Evolutionary conservation across 2,888 invertebrate genomes (phyloP), one percentile per base, ranked within the genome.

Genomic region (Pherbina coryleti): DNA sequence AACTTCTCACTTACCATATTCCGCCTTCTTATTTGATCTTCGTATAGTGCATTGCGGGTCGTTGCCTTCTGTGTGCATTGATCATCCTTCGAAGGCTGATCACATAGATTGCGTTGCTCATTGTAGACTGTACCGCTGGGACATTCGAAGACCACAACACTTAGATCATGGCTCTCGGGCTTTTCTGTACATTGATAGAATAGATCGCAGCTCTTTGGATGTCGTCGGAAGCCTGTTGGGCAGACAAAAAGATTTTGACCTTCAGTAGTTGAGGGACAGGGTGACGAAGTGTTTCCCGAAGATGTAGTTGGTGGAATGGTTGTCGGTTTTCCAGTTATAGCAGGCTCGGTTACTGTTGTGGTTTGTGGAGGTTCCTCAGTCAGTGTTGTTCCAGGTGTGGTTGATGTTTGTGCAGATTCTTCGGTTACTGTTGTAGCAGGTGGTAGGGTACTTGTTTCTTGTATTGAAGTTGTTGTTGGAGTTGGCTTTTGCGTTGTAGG

Each of bases 131-230:
- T 95, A 78, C 93, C 93, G 81, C 94, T 93, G 14, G 95, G 95
- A 88, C 96, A 96, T 81, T 93, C 93, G 82, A 96, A 92, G 9
- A 93, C 92, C 2, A 95, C 91, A 79, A 96, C 91, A 86, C 94
- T 95, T n/a, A 94, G 90, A 81, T 95, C 94, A 85, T 93, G 93
- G 66, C 90, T 93, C 37, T 92, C 91, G 8, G 92, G 90, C 77
- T 92, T 92, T 82, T 92, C 92, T 22, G 93, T 94, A 84, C 96
- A 96, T 88, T 96, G 96, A 86, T 96, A 96, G 90, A 96, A 96
- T 83, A 95, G 89, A 85, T 95, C 94, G 84, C 96, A 96, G 85
- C 94, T 93, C 86, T 94, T 95, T 0, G 96, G 95, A 91, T 96
- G 96, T 81, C 95, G 91, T 85, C 92, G 92, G 89, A 96, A 96